phyloP scores from a whole-genome alignment of 2,797 vertebrate species.

The Lithobates sylvaticus region DNA sequence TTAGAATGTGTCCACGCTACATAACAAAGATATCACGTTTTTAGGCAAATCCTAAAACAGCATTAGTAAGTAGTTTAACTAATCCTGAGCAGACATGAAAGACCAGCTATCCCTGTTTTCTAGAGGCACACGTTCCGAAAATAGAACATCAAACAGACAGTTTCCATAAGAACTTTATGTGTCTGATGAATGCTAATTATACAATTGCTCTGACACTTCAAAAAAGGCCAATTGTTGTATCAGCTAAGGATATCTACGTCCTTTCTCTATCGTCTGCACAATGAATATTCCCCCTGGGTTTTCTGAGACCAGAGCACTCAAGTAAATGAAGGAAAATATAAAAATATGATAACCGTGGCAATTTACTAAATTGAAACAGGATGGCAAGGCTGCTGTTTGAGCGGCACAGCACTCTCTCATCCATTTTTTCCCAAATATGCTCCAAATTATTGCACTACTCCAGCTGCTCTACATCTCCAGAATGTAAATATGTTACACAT shows the following conservation, averaged over 20 bases:
- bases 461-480: background rate
- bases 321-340: conserved; percentile 27
- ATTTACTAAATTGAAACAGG: conserved; percentile 41
- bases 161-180: conserved; percentile 5
- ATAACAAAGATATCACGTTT: background rate
- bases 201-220: conserved; percentile 60
- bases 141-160: conserved; percentile 57
- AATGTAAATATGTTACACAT: background rate
- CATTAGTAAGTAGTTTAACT: conserved; percentile 52
- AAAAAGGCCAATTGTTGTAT: conserved; percentile 54
- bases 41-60: conserved; percentile 48
- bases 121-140: conserved; percentile 33
- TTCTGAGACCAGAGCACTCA: conserved; percentile 24
- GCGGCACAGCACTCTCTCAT: background rate
- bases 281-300: background rate
- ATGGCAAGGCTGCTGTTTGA: conserved; percentile 16
- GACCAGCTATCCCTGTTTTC: conserved; percentile 43
- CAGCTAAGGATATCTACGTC: background rate
- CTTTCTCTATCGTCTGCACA: background rate
- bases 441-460: background rate
- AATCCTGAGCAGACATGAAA: conserved; percentile 59
- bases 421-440: background rate
- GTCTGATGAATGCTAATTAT: conserved; percentile 1
- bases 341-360: conserved; percentile 40
- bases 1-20: background rate